Conservation (phyloP, 2,113 vertebrate genomes). For the Pollachius pollachius region DNA sequence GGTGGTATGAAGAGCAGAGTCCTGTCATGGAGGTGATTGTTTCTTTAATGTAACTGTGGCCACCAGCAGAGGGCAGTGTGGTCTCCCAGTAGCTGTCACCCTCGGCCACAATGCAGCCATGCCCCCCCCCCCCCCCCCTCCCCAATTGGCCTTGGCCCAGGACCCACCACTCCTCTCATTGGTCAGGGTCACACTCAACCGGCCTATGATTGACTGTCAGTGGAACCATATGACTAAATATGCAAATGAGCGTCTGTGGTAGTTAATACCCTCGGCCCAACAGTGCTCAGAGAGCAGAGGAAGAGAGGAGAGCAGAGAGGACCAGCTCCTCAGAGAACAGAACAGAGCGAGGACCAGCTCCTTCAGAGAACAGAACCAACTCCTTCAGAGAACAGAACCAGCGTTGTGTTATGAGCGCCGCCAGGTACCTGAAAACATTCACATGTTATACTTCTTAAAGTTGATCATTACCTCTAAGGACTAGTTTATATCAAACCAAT, state of each 20-base stretch:
- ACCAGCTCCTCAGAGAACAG: conserved; percentile 10
- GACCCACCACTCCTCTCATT: conserved; percentile 20
- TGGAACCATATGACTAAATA: conserved; percentile 44
- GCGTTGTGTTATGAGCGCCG: conserved; percentile 47
- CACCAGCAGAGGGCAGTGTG: neutral
- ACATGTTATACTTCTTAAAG: neutral
- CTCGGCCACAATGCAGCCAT: neutral
- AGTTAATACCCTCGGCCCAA: conserved; percentile 42
- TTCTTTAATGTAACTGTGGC: neutral
- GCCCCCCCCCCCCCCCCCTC: neutral
- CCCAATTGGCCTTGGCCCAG: conserved; percentile 32
- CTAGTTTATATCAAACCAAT: neutral
- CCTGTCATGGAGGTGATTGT: too few relatives aligned
- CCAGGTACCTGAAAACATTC: conserved; percentile 43
- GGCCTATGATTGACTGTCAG: conserved; percentile 36
- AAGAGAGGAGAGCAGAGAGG: neutral
- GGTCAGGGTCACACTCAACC: conserved; percentile 2
- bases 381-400: neutral
- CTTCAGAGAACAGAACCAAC: conserved; percentile 1
- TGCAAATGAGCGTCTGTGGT: conserved; percentile 48
- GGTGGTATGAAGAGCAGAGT: too few relatives aligned
- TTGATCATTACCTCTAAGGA: neutral
- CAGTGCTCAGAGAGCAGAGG: neutral
- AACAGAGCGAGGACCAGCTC: conserved; percentile 9
- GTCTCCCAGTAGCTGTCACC: neutral